A percentile compares a stretch with the other conserved stretches of the same genome.
phyloP scores from a whole-genome alignment of 1,140 invertebrate genomes.

The Pissodes strobi region DNA sequence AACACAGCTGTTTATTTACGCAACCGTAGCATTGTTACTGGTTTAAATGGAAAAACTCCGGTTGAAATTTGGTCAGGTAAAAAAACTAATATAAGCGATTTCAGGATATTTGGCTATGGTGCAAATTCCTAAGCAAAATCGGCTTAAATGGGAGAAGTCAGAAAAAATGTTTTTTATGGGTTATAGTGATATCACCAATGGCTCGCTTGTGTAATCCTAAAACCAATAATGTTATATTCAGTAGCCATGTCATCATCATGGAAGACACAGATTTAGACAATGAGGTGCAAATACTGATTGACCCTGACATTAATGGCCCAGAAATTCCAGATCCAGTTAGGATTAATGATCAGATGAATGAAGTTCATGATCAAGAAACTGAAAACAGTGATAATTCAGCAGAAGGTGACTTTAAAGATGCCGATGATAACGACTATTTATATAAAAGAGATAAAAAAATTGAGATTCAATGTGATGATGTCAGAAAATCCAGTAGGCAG shows the following conservation, averaged over 20 bases:
- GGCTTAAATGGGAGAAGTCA: conserved; percentile 39
- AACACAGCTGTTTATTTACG: conserved; percentile 43
- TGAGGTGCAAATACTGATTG: neutral
- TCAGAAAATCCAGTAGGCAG: neutral
- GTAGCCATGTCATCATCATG: neutral
- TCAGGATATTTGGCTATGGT: conserved; percentile 39
- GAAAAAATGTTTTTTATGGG: conserved; percentile 55
- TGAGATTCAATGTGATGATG: neutral
- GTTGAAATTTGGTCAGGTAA: neutral
- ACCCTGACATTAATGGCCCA: too few species aligned
- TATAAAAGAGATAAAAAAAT: too few species aligned
- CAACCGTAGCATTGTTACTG: conserved; percentile 1
- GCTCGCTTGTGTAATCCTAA: neutral
- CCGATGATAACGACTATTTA: too few species aligned
- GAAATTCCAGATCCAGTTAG: too few species aligned
- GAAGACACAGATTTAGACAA: too few species aligned
- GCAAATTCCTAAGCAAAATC: conserved; percentile 54
- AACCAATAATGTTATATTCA: neutral
- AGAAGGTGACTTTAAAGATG: too few species aligned
- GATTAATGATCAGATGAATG: too few species aligned
- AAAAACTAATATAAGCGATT: neutral
- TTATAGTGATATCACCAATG: conserved; percentile 47
- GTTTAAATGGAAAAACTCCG: conserved; percentile 14
- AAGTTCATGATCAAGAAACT: neutral
- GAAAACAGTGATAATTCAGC: neutral